These are phyloP conservation scores for Benitochromis conjunctus DNA, from an alignment of 2,113 vertebrate species.

Conservation along the genomic window DNA sequence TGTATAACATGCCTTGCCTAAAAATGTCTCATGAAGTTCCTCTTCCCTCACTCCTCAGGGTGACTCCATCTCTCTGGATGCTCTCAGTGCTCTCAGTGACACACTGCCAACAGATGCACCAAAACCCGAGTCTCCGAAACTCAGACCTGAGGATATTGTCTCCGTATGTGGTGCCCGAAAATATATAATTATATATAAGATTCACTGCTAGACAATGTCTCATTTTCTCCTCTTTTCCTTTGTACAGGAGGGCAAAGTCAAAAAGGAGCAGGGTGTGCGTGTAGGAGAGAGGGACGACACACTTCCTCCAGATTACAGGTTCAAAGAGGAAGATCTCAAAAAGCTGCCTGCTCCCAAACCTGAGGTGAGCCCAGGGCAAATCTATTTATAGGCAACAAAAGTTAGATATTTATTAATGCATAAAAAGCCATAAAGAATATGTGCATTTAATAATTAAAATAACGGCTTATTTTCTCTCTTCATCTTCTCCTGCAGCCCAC, in stretches of 20 bases:
- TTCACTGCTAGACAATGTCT: not conserved
- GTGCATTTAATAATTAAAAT: not conserved
- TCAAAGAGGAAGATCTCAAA: conserved; percentile 34
- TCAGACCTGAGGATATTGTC: conserved; percentile 52
- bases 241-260: conserved; percentile 51
- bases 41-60: conserved; percentile 21
- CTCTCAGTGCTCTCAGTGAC: conserved; percentile 56
- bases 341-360: conserved; percentile 51
- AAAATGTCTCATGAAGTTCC: not conserved
- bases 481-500: conserved; percentile 42
- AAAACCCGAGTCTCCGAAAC: conserved; percentile 47
- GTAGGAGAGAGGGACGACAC: conserved; percentile 71
- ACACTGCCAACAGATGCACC: conserved; percentile 36
- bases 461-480: not conserved
- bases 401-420: not conserved
- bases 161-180: conserved; percentile 30
- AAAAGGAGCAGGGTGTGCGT: conserved; percentile 56
- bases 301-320: conserved; percentile 65
- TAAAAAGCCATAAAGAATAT: not conserved
- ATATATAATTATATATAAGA: not conserved
- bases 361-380: conserved; percentile 40
- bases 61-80: conserved; percentile 45
- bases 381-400: not conserved
- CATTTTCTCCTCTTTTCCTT: not conserved
- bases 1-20: not conserved